Evolutionary conservation across 2,888 invertebrate genomes (phyloP).

Genomic region (Phalera bucephala): DNA sequence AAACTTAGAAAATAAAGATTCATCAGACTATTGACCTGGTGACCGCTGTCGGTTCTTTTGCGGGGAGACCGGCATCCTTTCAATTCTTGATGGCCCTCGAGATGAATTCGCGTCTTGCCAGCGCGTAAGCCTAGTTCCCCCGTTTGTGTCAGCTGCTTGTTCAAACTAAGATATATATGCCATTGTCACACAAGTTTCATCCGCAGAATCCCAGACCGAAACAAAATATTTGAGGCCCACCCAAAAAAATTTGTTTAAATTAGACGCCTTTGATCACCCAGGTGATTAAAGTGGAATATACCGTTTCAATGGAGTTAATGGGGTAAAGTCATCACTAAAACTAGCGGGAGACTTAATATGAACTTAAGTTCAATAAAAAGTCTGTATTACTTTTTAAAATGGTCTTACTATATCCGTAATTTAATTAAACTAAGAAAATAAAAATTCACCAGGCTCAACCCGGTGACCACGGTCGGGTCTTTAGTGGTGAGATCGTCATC

Average conservation of each 20-base stretch:
- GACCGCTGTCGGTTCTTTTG: constrained; percentile 42
- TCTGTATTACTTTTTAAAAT: too few species aligned
- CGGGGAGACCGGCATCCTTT: constrained; percentile 51
- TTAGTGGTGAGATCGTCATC: constrained; percentile 50
- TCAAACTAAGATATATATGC: too few species aligned
- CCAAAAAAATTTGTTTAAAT: too few species aligned
- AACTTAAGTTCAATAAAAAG: too few species aligned
- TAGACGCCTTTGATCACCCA: too few species aligned
- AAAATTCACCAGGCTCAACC: constrained; percentile 44
- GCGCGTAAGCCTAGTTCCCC: constrained; percentile 49
- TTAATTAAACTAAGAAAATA: constrained; percentile 30
- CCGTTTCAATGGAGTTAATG: too few species aligned
- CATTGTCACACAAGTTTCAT: too few species aligned
- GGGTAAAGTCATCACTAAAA: too few species aligned
- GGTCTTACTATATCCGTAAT: not conserved
- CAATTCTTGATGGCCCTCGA: constrained; percentile 52
- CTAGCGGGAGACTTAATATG: too few species aligned
- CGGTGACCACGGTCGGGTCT: constrained; percentile 38
- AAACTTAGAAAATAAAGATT: constrained; percentile 39
- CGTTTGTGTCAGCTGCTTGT: constrained; percentile 54
- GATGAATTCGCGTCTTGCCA: constrained; percentile 47
- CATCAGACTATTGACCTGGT: constrained; percentile 43
- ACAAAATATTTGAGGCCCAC: too few species aligned
- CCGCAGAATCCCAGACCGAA: too few species aligned
- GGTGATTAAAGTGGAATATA: too few species aligned